Evolutionary conservation across 2,113 vertebrate genomes (phyloP), one percentile per base, ranked within the genome.

Genomic region (Eubucco bourcierii): DNA sequence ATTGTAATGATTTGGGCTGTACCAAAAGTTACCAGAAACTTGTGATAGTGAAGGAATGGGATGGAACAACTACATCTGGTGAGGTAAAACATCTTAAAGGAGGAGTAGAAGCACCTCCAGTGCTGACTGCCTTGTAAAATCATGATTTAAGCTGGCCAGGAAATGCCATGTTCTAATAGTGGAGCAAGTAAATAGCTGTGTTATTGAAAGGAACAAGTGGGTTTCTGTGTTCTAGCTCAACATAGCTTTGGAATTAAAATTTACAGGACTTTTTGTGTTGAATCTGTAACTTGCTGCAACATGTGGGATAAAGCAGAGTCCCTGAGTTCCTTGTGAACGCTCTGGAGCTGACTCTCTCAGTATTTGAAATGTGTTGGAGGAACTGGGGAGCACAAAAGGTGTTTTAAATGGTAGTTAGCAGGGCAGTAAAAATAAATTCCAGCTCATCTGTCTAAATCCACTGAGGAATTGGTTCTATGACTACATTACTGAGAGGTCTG

Each of bases 401-500:
- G 10, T 55, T 90, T 87, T 47, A 87, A 89, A 67, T 92, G 31
- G 24, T 91, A 53, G 72, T 94, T 94, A 92, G 15, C 61, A 77
- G 58, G 76, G 61, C 61, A 72, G 28, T 83, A 88, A 92, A 85
- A 94, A 46, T n/a, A 0, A 88, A 91, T 87, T 95, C 50, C 14
- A 61, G 61, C 67, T 94, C 10, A 55, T 53, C 37, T 85, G 39
- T 95, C 61, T 65, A 74, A 91, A 95, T 88, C 88, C 76, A 55
- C 68, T 2, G 7, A 74, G 29, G 61, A 84, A 79, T 72, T 90
- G 12, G 15, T 93, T 94, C 73, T 85, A 3, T 7, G 19, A 59
- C 50, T 92, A 47, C 44, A 68, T 81, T 68, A 85, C n/a, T 50
- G 65, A 37, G 65, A 92, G 68, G 18, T 71, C 33, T 90, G 77